phyloP scores from a whole-genome alignment of 1,140 invertebrate genomes.

The Chelonus insularis region DNA sequence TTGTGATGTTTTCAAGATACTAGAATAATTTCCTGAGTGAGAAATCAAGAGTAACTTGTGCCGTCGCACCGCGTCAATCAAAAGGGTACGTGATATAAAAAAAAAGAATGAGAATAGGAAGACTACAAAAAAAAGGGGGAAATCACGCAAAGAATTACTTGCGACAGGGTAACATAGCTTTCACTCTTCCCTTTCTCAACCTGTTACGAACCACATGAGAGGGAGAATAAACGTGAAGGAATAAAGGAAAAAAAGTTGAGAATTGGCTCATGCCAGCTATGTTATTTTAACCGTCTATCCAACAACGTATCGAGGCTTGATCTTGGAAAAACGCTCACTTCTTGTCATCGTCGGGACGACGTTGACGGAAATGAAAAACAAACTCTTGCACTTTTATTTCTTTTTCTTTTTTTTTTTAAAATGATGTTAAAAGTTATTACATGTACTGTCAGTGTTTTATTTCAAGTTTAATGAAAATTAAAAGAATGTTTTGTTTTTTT shows the following conservation, averaged over 20 bases:
- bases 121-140: constrained; percentile 23
- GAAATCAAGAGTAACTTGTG: background rate
- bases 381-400: background rate
- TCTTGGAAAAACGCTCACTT: constrained; percentile 12
- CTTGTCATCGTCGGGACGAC: background rate
- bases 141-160: constrained; percentile 28
- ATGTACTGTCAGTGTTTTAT: too few species aligned
- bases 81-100: background rate
- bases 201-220: constrained; percentile 12
- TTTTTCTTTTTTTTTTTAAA: background rate
- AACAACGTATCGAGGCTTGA: constrained; percentile 1
- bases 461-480: too few species aligned
- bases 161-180: constrained; percentile 23
- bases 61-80: background rate
- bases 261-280: background rate
- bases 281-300: constrained; percentile 10
- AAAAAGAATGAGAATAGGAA: constrained; percentile 1
- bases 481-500: too few species aligned
- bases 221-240: constrained; percentile 6
- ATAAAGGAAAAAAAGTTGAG: constrained; percentile 11
- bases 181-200: constrained; percentile 25
- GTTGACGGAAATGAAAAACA: constrained; percentile 1
- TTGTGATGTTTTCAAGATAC: too few species aligned
- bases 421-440: background rate
- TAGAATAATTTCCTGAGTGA: too few species aligned